Percentiles rank a stretch among this genome's conserved stretches.
Conservation (phyloP, 2,797 vertebrate species). For the Astyanax mexicanus region DNA sequence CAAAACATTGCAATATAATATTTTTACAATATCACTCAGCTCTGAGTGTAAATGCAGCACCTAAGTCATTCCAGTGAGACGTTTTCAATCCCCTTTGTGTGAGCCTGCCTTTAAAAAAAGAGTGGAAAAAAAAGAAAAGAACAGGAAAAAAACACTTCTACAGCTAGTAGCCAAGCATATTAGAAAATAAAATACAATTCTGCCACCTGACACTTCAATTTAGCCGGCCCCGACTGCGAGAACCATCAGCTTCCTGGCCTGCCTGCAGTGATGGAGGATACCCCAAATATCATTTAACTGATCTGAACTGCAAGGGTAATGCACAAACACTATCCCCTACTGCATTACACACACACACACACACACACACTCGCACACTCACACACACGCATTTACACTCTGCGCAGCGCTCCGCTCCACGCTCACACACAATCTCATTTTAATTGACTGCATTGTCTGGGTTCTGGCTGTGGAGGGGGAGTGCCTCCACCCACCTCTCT, state of each 20-base stretch:
- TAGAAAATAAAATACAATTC: constrained; percentile 84
- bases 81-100: constrained; percentile 72
- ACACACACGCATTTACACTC: constrained; percentile 63
- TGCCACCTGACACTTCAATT: constrained; percentile 82
- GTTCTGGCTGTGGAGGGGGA: constrained; percentile 46
- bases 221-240: constrained; percentile 76
- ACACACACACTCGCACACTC: constrained; percentile 66
- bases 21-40: no score
- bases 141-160: constrained; percentile 63
- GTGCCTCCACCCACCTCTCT: constrained; percentile 41
- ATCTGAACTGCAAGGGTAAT: constrained; percentile 71
- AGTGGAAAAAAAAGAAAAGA: background rate
- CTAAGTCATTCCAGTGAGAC: constrained; percentile 33
- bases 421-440: constrained; percentile 77
- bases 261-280: constrained; percentile 77
- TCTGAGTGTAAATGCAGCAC: constrained; percentile 22
- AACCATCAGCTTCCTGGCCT: constrained; percentile 76
- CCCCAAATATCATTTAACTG: constrained; percentile 82
- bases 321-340: constrained; percentile 69
- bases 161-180: constrained; percentile 78
- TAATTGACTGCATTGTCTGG: constrained; percentile 76
- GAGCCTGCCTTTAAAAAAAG: constrained; percentile 60
- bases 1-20: no score
- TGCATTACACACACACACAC: constrained; percentile 69
- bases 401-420: constrained; percentile 36